Conservation (phyloP, 1,140 invertebrate species). For the Trichonephila clavipes region DNA sequence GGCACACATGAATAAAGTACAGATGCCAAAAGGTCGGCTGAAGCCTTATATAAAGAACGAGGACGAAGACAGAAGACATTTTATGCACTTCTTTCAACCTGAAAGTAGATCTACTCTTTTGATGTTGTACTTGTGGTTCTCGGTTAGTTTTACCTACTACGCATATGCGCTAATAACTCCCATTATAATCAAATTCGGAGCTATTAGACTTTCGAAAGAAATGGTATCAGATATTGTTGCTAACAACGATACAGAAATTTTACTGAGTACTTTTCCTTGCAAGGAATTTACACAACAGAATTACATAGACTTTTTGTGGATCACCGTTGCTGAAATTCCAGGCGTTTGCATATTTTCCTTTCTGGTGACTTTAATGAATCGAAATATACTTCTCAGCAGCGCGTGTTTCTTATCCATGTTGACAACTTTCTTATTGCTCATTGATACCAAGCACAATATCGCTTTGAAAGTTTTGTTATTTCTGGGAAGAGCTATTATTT, state of each 20-base stretch:
- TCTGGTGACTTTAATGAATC: neutral
- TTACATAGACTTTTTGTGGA: constrained; percentile 63
- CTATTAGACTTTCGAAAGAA: neutral
- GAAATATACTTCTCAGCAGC: neutral
- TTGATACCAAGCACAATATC: neutral
- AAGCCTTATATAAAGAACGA: neutral
- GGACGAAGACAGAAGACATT: neutral
- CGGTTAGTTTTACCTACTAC: constrained; percentile 36
- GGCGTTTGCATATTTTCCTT: neutral
- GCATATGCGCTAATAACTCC: neutral
- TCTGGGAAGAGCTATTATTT: neutral
- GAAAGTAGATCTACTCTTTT: constrained; percentile 34
- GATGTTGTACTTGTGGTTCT: constrained; percentile 51
- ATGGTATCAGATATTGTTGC: too few species aligned
- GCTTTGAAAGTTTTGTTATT: neutral
- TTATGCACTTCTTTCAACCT: neutral
- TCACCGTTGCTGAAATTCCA: constrained; percentile 54
- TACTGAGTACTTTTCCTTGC: neutral
- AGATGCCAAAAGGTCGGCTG: constrained; percentile 32
- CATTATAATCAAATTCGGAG: constrained; percentile 9
- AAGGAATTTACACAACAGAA: neutral
- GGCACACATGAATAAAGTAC: constrained; percentile 4
- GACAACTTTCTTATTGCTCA: neutral
- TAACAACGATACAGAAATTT: neutral
- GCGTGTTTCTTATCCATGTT: neutral